A percentile compares a stretch with the other conserved stretches of the same genome.
phyloP scores from a whole-genome alignment of 2,888 invertebrate genomes.

The Hydriomena furcata region DNA sequence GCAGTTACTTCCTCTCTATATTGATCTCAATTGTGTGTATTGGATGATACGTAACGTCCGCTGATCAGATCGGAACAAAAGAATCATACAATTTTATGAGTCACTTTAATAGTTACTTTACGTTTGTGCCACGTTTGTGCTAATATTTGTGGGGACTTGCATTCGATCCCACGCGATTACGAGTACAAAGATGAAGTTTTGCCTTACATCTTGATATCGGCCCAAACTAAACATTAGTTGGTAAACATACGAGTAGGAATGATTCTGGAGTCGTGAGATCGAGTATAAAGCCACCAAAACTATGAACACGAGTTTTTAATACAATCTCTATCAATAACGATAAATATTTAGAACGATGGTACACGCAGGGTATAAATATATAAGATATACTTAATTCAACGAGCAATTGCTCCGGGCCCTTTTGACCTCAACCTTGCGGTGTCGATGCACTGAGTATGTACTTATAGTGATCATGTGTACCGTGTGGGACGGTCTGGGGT shows the following conservation, averaged over 20 bases:
- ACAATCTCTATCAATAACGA: constrained; percentile 34
- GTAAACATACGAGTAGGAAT: too few relatives aligned
- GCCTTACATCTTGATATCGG: too few relatives aligned
- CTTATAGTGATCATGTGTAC: not conserved
- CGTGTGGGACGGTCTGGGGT: not conserved
- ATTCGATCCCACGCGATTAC: too few relatives aligned
- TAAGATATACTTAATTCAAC: constrained; percentile 43
- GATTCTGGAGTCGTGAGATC: too few relatives aligned
- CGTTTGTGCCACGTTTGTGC: too few relatives aligned
- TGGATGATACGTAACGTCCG: constrained; percentile 26
- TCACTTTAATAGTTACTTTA: not conserved
- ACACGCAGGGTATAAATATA: constrained; percentile 29
- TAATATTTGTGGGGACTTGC: not conserved
- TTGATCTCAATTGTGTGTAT: constrained; percentile 35
- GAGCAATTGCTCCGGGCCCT: constrained; percentile 51
- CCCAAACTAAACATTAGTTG: too few relatives aligned
- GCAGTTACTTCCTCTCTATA: constrained; percentile 22
- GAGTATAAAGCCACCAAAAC: too few relatives aligned
- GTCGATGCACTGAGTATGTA: constrained; percentile 54
- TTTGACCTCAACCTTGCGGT: constrained; percentile 68
- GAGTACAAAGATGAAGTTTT: too few relatives aligned
- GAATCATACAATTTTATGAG: constrained; percentile 17
- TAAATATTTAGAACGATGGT: constrained; percentile 29
- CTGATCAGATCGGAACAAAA: constrained; percentile 23
- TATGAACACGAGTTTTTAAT: constrained; percentile 21